These are phyloP conservation scores for Alouatta palliata DNA, from an alignment of 2,113 vertebrate genomes.

Conservation along the genomic window DNA sequence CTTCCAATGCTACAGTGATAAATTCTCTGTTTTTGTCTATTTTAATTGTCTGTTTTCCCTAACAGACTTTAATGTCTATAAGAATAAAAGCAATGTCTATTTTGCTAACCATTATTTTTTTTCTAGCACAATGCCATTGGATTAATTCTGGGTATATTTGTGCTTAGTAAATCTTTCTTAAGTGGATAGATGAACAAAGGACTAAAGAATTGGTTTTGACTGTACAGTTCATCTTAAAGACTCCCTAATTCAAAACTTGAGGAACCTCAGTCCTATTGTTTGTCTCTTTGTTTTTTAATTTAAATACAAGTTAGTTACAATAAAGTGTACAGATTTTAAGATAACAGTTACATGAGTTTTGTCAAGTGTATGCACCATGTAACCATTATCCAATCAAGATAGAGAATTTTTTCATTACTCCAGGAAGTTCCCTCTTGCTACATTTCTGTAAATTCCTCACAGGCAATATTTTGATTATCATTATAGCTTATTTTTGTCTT, in stretches of 20 bases:
- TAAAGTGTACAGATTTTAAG: background rate
- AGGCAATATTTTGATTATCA: background rate
- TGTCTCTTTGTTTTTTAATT: background rate
- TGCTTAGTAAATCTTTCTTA: conserved; percentile 11
- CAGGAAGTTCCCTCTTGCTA: background rate
- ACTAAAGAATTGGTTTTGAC: background rate
- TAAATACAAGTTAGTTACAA: background rate
- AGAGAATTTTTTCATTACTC: background rate
- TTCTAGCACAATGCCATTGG: background rate
- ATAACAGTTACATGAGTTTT: background rate
- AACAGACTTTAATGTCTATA: background rate
- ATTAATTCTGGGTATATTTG: background rate
- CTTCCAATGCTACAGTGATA: background rate
- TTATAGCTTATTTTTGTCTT: background rate
- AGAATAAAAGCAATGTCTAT: background rate
- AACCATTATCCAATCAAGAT: background rate
- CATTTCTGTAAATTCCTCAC: background rate
- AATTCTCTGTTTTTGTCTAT: background rate
- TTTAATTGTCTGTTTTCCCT: background rate
- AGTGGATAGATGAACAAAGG: background rate
- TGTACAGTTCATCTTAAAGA: background rate
- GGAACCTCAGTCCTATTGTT: background rate
- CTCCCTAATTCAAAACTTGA: background rate
- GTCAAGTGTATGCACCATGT: background rate
- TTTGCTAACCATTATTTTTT: conserved; percentile 1